A percentile compares a stretch with the other conserved stretches of the same genome.
Evolutionary conservation across 2,797 vertebrate species (phyloP).

Genomic region (Netta rufina): DNA sequence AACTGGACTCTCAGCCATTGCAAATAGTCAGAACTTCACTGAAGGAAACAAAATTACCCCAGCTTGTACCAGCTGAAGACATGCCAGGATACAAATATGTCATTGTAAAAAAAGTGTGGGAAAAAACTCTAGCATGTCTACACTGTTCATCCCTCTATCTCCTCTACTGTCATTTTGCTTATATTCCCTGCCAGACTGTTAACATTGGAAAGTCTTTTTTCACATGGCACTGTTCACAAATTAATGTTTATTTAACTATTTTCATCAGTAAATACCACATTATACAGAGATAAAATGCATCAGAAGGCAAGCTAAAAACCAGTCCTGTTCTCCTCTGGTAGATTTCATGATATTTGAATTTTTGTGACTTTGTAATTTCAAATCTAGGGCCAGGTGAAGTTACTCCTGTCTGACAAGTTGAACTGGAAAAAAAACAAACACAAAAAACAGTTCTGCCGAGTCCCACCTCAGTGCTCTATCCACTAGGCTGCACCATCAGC

Average conservation of each 20-base stretch:
- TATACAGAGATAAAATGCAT: not conserved
- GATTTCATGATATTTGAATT: not conserved
- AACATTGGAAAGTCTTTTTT: not conserved
- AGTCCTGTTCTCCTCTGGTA: not conserved
- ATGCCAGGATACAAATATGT: not conserved
- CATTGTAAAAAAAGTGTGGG: not conserved
- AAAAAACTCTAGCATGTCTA: not conserved
- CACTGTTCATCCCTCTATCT: not conserved
- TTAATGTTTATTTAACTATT: not conserved
- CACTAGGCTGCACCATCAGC: not conserved
- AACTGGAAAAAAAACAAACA: not conserved
- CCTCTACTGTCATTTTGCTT: not conserved
- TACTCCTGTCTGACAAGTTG: not conserved
- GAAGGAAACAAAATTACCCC: not conserved
- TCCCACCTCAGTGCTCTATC: not conserved
- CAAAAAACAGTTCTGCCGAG: not conserved
- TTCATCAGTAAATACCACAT: not conserved
- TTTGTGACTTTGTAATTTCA: not conserved
- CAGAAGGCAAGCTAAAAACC: not conserved
- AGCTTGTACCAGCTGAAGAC: not conserved
- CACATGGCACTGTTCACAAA: not conserved
- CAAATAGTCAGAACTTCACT: not conserved
- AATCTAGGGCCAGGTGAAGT: not conserved
- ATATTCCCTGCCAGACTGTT: not conserved
- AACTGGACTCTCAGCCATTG: not conserved